phyloP scores from a whole-genome alignment of 2,113 vertebrate genomes.

The Macquaria australasica region DNA sequence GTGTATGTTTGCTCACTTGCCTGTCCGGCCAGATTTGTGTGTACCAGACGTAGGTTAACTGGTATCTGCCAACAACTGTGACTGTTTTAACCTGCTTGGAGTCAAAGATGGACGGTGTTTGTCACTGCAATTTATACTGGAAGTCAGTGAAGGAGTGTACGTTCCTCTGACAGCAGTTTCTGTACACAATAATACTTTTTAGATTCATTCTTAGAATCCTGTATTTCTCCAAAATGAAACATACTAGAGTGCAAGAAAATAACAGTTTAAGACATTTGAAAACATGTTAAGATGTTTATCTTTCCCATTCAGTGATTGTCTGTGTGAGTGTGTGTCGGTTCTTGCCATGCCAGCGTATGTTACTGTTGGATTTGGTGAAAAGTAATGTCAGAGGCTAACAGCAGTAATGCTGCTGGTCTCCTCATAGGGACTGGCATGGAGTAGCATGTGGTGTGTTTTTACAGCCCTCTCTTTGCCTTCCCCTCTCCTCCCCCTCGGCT shows the following conservation, averaged over 20 bases:
- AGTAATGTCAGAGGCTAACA: constrained; percentile 4
- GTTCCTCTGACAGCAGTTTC: not conserved
- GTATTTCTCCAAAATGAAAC: not conserved
- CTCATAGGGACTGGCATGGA: constrained; percentile 31
- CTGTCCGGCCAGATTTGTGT: constrained; percentile 33
- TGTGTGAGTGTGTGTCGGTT: not conserved
- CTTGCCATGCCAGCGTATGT: not conserved
- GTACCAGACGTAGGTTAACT: constrained; percentile 11
- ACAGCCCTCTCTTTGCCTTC: constrained; percentile 25
- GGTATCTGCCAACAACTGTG: constrained; percentile 12
- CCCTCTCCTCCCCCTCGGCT: constrained; percentile 17
- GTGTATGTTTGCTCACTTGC: constrained; percentile 58
- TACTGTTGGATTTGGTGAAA: constrained; percentile 24
- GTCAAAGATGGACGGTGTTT: not conserved
- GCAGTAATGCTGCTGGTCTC: constrained; percentile 16
- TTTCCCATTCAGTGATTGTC: not conserved
- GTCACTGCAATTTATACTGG: not conserved
- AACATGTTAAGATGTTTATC: not conserved
- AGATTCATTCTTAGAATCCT: not conserved
- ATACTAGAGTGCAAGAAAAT: not conserved
- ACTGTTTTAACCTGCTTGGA: not conserved
- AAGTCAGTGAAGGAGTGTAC: not conserved
- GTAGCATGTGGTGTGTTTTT: constrained; percentile 65
- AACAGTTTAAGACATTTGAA: not conserved
- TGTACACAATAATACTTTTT: not conserved